Base-by-base conservation (phyloP, 2,113 vertebrate species). In the Cervus canadensis region DNA sequence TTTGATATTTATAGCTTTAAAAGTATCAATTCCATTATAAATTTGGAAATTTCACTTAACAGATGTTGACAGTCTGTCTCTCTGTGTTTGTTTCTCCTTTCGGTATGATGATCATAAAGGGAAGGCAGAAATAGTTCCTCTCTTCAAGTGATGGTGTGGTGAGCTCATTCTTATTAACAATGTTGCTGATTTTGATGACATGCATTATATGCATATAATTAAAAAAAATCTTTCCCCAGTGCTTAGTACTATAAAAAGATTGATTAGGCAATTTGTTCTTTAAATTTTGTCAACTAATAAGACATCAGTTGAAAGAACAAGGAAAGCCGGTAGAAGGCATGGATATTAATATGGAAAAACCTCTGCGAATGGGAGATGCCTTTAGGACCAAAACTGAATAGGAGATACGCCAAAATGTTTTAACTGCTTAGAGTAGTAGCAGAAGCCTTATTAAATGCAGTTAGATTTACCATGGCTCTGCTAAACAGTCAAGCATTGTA, bases 261-360 rank as follows among this genome's bases (percentile, higher is more conserved):
- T 97, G 97, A 91, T 95, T 21, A 98, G 95, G 85, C 71, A 90
- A 67, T 98, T 97, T 19, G 48, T 57, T 93, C 59, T 97, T 98
- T 56, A 78, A 60, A 96, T 98, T 98, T 98, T 71, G 84, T 92
- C 74, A 96, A 78, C 96, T 98, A 97, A 92, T 97, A 98, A 98
- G 88, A 95, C 79, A 94, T 98, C 94, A 96, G 26, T 96, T 96
- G 88, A 91, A 48, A 97, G 93, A 97, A 86, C 54, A 71, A 28
- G 5, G 14, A 62, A 96, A 97, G 89, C 76, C 96, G 52, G 25
- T 87, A 98, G 91, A 95, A 97, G 1, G 45, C 54, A 87, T 92
- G 91, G 87, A 95, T 98, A 98, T 98, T 96, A 95, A 97, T 91
- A 91, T 17, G 56, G 82, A 97, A 97, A 98, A 97, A 16, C 13